Conservation (phyloP, 2,113 vertebrate genomes). For the Rhea americana region DNA sequence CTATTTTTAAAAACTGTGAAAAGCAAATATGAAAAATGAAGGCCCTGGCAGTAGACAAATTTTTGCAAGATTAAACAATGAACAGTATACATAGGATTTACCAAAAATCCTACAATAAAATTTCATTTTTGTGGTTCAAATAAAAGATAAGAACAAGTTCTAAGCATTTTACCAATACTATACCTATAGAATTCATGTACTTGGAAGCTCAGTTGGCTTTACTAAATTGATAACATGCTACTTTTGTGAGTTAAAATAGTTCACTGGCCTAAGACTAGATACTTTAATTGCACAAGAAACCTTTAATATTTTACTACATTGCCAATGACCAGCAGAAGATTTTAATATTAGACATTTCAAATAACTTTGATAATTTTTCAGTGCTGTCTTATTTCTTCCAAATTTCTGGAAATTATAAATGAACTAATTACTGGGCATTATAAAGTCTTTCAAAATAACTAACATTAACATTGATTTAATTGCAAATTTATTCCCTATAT, state of each 20-base stretch:
- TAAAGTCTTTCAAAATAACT: not conserved
- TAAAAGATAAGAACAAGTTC: not conserved
- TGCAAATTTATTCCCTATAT: not conserved
- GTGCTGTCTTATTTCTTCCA: not conserved
- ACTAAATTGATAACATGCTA: not conserved
- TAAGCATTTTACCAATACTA: not conserved
- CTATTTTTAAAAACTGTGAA: constrained; percentile 20
- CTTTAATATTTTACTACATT: not conserved
- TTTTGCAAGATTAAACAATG: not conserved
- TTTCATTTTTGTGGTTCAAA: not conserved
- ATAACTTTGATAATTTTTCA: not conserved
- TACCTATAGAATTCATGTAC: not conserved
- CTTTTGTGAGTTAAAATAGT: not conserved
- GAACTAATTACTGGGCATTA: not conserved
- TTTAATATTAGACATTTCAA: not conserved
- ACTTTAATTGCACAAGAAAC: not conserved
- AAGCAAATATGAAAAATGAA: not conserved
- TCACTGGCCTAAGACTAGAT: not conserved
- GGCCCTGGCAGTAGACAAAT: not conserved
- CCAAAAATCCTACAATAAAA: not conserved
- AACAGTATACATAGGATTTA: not conserved
- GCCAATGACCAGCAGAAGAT: not conserved
- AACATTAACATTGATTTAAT: not conserved
- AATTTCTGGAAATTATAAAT: not conserved
- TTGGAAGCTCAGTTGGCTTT: not conserved